Conservation (phyloP, 2,113 vertebrate species). For the Apistogramma diplotaenia region DNA sequence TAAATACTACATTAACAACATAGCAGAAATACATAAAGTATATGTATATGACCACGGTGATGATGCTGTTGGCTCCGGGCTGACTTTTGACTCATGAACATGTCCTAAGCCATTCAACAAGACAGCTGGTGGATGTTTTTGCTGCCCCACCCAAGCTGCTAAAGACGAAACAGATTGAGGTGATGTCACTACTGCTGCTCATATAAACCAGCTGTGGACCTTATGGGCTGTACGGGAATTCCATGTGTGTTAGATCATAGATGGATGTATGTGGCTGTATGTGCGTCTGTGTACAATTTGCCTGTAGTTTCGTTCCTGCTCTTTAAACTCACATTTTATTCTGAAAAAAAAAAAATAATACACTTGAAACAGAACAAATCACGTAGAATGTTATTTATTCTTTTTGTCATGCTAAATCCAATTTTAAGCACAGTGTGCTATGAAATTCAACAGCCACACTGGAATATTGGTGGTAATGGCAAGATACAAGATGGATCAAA, state of each 20-base stretch:
- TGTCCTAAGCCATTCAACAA: background rate
- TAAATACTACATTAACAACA: background rate
- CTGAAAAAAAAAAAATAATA: background rate
- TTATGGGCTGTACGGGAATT: constrained; percentile 40
- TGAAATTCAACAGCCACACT: constrained; percentile 53
- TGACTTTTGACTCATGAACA: background rate
- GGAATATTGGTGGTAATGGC: constrained; percentile 57
- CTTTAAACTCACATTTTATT: background rate
- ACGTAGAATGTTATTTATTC: constrained; percentile 48
- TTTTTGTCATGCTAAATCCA: constrained; percentile 47
- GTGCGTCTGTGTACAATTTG: background rate
- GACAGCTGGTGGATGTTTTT: constrained; percentile 63
- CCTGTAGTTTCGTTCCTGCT: background rate
- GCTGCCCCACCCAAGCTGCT: constrained; percentile 49
- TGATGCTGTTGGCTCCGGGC: background rate
- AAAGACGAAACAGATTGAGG: constrained; percentile 57
- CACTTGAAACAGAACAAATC: background rate
- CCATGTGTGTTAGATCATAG: constrained; percentile 1
- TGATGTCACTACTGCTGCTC: constrained; percentile 71
- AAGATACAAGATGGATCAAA: constrained; percentile 6
- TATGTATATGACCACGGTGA: background rate
- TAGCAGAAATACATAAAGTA: background rate
- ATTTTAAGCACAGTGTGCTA: constrained; percentile 50
- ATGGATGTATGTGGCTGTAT: background rate
- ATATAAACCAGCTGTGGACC: constrained; percentile 73